Conservation (phyloP, 2,797 vertebrate genomes). For the Poeciliopsis gracilis region DNA sequence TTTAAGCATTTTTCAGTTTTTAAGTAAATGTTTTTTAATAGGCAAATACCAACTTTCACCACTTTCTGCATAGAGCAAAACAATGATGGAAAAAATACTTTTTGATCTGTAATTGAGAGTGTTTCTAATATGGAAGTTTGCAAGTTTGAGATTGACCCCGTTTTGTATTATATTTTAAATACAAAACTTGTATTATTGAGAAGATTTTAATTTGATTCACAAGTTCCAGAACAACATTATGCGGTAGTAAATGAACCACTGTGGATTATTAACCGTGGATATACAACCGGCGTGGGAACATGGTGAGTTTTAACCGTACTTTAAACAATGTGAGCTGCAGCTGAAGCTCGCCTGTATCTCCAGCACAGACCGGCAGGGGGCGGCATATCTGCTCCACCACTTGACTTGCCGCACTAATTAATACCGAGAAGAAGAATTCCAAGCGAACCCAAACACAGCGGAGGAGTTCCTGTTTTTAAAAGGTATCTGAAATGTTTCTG, state of each 20-base stretch:
- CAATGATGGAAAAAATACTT: neutral
- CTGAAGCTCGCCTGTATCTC: neutral
- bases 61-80: neutral
- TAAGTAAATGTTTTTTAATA: neutral
- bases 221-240: neutral
- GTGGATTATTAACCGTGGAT: neutral
- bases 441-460: neutral
- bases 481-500: slow-evolving; percentile 6
- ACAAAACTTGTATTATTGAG: neutral
- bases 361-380: slow-evolving; percentile 21
- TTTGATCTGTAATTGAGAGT: neutral
- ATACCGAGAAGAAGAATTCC: slow-evolving; percentile 14
- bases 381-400: neutral
- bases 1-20: neutral
- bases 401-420: accelerated
- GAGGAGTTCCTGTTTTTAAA: neutral
- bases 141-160: neutral
- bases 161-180: neutral
- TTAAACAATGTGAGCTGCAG: neutral
- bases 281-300: neutral
- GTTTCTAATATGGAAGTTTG: neutral
- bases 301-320: neutral
- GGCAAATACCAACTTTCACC: neutral
- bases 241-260: neutral
- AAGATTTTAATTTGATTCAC: neutral